Base-by-base conservation (phyloP, 2,888 invertebrate genomes). In the Nemotelus pantherinus region DNA sequence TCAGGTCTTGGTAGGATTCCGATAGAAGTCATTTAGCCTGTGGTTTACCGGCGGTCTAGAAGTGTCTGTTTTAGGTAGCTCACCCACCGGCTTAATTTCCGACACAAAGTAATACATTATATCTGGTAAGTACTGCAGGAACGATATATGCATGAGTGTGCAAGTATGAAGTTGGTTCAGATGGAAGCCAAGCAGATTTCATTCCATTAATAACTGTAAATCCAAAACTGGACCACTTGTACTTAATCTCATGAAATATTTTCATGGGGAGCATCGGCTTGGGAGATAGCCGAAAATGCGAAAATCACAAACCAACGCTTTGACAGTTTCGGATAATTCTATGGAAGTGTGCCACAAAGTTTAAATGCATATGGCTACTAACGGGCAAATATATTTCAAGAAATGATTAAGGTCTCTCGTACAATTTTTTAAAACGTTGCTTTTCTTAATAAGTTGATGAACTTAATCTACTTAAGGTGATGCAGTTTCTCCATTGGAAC, bases 1-100 rank as follows among this genome's bases (percentile, higher is more conserved):
- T 6, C 47, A 47, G 71, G 39, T 57, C 25, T 45, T 39, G 41
- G 9, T 67, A 48, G 44, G 39, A 41, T 39, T 45, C 47, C 9
- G 67, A 67, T 44, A 57, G 71, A 41, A 71, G 71, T 71, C 48
- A 71, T 57, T 44, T 57, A 44, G 43, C 47, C 10, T 71, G 68
- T 53, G 39, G 50, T 41, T 50, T 68, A 9, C 25, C 25, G 55
- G 71, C 44, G 45, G 10, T 45, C 45, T 7, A 65, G 65, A 65
- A 65, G 65, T 65, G 65, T 65, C 65, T 25, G 25, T 25, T 25
- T 65, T 9, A 65, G 47, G 45, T 45, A 65, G n/a, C 47, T 65
- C 65, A 65, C 47, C 65, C 45, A 3, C 65, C 10, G 3, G 45
- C 6, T 6, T 9, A 4, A 65, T n/a, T 65, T 9, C 65, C 47